phyloP scores from a whole-genome alignment of 2,888 invertebrate species.

The Nipponacmea schrenckii region DNA sequence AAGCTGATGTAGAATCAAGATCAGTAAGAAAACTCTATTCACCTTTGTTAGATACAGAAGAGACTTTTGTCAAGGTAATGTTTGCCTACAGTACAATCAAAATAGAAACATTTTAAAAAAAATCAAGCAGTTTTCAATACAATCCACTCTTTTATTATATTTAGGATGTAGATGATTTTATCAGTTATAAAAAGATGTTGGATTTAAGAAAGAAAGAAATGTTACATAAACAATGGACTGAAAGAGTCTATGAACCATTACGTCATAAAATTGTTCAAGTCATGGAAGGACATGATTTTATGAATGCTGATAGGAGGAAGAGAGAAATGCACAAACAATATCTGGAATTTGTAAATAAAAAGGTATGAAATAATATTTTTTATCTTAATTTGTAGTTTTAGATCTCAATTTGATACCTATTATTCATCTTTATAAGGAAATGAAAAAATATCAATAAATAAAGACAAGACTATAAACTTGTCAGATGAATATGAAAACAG shows the following conservation, averaged over 20 bases:
- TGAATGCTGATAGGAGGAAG: constrained; percentile 54
- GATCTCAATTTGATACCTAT: too few relatives aligned
- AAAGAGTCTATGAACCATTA: constrained; percentile 63
- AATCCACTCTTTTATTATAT: not conserved
- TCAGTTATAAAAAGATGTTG: constrained; percentile 47
- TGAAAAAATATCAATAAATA: too few relatives aligned
- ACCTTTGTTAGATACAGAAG: constrained; percentile 55
- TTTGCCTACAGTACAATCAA: too few relatives aligned
- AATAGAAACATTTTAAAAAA: too few relatives aligned
- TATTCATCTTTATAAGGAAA: too few relatives aligned
- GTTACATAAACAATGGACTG: constrained; percentile 64
- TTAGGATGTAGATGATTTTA: constrained; percentile 52
- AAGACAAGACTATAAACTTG: too few relatives aligned
- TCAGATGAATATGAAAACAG: too few relatives aligned
- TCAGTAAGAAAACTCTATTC: constrained; percentile 53
- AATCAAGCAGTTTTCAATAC: too few relatives aligned
- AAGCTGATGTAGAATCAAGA: constrained; percentile 54
- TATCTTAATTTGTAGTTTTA: not conserved
- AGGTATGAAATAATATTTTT: constrained; percentile 43
- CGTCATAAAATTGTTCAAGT: constrained; percentile 54
- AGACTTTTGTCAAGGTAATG: constrained; percentile 60
- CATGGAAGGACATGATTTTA: constrained; percentile 56
- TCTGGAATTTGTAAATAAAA: constrained; percentile 63
- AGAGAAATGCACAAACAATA: constrained; percentile 62
- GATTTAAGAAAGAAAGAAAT: constrained; percentile 61